Base-by-base conservation (phyloP, 2,797 vertebrate genomes). In the Sebastiscus albofasciatus region DNA sequence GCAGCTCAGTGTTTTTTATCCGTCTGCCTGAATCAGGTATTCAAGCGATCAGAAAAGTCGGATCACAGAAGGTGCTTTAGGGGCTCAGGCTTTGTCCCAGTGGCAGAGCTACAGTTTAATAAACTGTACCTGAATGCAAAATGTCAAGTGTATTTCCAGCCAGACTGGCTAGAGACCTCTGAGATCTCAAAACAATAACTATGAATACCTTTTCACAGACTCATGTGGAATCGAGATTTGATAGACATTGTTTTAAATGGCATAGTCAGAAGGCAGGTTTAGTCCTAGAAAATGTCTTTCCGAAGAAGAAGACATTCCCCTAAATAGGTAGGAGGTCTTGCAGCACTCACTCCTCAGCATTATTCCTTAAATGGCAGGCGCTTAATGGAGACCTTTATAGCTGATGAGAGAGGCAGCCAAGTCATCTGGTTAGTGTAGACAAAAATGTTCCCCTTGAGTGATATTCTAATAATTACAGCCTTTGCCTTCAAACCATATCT, bases 161-260 rank as follows among this genome's bases (percentile, higher is more conserved):
- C 36, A 29, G 62, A 33, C 27, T 14, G 49, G 5, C 55, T 16
- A n/a, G 73, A 72, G 78, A 74, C 72, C 81, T 78, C 68, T 61
- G 79, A 89, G 77, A 83, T 85, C 82, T 80, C 80, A 74, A 70
- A 86, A 86, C 80, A 91, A 90, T 89, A 89, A 79, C 65, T 31
- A n/a, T 72, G 66, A 79, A 86, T 72, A 60, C 20, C 31, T 36
- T 52, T 80, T 24, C 5, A 1, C 26, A 67, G 66, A 46, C 12
- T 29, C 33, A 58, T 71, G 68, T 68, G 24, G 55, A 58, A 67
- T 27, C 2, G 61, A 82, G 20, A 67, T 82, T 79, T 83, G 33
- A 81, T 67, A 59, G 67, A 80, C 27, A 33, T 74, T 72, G 27
- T 75, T 79, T 86, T 71, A 68, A 83, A 75, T 84, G 52, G 69